A percentile compares a stretch with the other conserved stretches of the same genome.
These are phyloP conservation scores for Dermochelys coriacea DNA, from an alignment of 2,797 vertebrate species.

Conservation along the genomic window DNA sequence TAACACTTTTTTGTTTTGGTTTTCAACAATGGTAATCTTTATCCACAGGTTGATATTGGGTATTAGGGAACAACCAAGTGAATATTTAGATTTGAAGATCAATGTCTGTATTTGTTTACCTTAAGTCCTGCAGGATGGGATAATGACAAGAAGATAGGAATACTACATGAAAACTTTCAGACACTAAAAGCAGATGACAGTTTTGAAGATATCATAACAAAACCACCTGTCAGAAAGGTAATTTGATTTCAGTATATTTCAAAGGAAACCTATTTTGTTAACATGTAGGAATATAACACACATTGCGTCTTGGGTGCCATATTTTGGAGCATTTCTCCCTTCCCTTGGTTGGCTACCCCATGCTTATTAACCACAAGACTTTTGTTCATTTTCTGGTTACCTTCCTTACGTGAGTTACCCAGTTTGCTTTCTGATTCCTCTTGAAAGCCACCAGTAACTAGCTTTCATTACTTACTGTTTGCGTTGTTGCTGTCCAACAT, in stretches of 20 bases:
- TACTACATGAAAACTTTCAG: constrained; percentile 97
- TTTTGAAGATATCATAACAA: constrained; percentile 96
- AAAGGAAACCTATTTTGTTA: background rate
- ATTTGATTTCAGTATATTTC: constrained; percentile 10
- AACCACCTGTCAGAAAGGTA: constrained; percentile 98
- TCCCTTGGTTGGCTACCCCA: background rate
- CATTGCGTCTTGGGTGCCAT: background rate
- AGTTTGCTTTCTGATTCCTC: background rate
- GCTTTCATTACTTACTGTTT: background rate
- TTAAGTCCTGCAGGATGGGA: constrained; percentile 98
- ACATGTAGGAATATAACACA: background rate
- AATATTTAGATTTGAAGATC: constrained; percentile 24
- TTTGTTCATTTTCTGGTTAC: background rate
- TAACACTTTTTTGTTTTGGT: background rate
- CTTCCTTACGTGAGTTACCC: background rate
- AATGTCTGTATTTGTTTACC: constrained; percentile 37
- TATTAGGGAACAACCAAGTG: background rate
- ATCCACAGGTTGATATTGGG: background rate
- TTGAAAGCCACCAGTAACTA: background rate
- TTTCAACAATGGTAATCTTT: background rate
- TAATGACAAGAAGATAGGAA: constrained; percentile 99
- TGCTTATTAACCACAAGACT: background rate
- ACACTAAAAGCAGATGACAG: constrained; percentile 93
- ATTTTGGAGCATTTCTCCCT: background rate
- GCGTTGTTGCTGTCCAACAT: background rate